Evolutionary conservation across 2,113 vertebrate species (phyloP).

Genomic region (Chlorodrepanis virens): DNA sequence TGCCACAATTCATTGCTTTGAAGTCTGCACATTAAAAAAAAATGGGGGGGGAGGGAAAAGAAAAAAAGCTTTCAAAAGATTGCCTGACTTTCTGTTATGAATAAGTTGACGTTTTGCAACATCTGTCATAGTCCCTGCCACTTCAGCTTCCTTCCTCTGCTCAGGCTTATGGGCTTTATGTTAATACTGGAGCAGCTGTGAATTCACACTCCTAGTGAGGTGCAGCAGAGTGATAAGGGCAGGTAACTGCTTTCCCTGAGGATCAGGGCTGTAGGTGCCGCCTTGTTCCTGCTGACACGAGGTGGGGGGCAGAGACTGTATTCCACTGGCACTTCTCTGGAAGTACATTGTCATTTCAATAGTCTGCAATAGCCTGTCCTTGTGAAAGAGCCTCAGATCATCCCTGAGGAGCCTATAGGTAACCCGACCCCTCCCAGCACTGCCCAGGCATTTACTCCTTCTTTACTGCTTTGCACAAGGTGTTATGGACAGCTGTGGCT

Average conservation of each 20-base stretch:
- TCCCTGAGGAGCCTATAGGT: not conserved
- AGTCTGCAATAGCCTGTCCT: not conserved
- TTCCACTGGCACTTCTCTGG: not conserved
- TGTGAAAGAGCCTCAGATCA: not conserved
- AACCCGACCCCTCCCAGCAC: not conserved
- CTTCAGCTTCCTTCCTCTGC: constrained; percentile 59
- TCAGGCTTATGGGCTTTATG: constrained; percentile 49
- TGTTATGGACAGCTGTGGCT: not conserved
- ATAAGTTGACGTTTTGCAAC: constrained; percentile 66
- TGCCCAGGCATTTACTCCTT: not conserved
- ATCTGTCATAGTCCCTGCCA: constrained; percentile 66
- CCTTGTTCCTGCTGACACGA: not conserved
- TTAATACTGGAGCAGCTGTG: constrained; percentile 58
- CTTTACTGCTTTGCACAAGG: not conserved
- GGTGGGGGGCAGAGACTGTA: not conserved
- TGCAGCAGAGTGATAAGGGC: not conserved
- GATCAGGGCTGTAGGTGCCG: not conserved
- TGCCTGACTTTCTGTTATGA: constrained; percentile 71
- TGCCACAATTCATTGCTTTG: constrained; percentile 78
- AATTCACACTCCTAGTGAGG: not conserved
- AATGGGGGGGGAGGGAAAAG: fast-evolving
- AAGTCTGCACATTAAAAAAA: constrained; percentile 71
- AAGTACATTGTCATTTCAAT: not conserved
- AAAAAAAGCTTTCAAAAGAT: constrained; percentile 70
- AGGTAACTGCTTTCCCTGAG: not conserved